A percentile compares a stretch with the other conserved stretches of the same genome.
Evolutionary conservation across 30 jellyfish, hydroid and myxozoan species (phyloP).

Genomic region (Sanderia malayensis): DNA sequence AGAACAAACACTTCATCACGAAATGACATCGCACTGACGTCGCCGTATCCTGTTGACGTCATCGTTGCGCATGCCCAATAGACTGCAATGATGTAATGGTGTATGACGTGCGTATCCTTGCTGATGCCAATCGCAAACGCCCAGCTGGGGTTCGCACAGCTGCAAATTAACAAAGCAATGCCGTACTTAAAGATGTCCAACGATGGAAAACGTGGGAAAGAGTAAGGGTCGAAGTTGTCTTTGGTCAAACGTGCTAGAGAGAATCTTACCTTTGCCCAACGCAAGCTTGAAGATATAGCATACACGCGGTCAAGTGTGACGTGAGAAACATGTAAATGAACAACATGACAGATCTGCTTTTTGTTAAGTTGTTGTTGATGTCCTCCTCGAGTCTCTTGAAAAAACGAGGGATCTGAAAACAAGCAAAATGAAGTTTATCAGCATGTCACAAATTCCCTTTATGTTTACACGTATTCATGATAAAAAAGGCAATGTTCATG

Average conservation of each 20-base stretch:
- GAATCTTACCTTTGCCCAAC: slow-evolving; percentile 60
- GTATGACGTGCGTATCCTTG: slow-evolving; percentile 10
- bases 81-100: slow-evolving; percentile 29
- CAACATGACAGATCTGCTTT: slow-evolving; percentile 37
- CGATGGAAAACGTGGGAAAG: too few species aligned
- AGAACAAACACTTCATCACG: slow-evolving; percentile 66
- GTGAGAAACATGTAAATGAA: slow-evolving; percentile 25
- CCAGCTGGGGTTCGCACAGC: slow-evolving; percentile 65
- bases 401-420: slow-evolving; percentile 38
- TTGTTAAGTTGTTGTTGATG: slow-evolving; percentile 36
- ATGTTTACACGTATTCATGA: too few species aligned
- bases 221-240: too few species aligned
- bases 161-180: too few species aligned
- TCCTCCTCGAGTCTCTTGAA: slow-evolving; percentile 34
- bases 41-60: slow-evolving; percentile 94
- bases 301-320: slow-evolving; percentile 70
- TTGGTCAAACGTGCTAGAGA: too few species aligned
- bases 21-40: slow-evolving; percentile 51
- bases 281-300: slow-evolving; percentile 77
- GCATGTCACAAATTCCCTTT: too few species aligned
- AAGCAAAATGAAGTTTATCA: too few species aligned
- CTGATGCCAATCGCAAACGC: slow-evolving; percentile 43
- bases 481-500: too few species aligned
- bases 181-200: too few species aligned
- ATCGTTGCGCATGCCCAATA: slow-evolving; percentile 91